Evolutionary conservation across 2,888 invertebrate species (phyloP), one percentile per base, ranked within the genome.

Genomic region (Cabera pusaria): DNA sequence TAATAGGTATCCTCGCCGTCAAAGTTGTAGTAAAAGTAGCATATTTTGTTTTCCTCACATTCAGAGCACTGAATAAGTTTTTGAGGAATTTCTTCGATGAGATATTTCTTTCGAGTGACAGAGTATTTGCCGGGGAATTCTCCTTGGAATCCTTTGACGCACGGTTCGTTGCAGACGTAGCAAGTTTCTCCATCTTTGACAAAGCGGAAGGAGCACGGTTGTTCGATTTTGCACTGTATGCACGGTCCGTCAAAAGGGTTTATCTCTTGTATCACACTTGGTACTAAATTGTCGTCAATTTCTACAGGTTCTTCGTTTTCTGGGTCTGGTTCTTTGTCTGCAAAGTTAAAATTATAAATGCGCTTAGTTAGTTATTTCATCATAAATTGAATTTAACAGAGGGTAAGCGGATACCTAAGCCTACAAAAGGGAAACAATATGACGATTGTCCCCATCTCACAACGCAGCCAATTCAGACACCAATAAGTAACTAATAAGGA

Each of bases 261-360:
- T 12, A 85, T 71, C 56, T 89, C 86, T 47, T 85, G 84, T 18
- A 90, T 88, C 14, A 75, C 64, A 33, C 75, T 72, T 7, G 71
- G 72, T 2, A 61, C 59, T 56, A 64, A 56, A 49, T 55, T 61
- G 42, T 65, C 90, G 47, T 80, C 77, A 0, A 56, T 33, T 47
- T 76, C 81, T 8, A 75, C 74, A 1, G 86, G 62, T 48, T 91
- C 92, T 20, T 91, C 91, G 51, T 63, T 65, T 53, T 69, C 90
- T n/a, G 29, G 35, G 47, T 87, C 89, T 11, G 77, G 81, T 38
- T 91, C 91, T 49, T 90, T 81, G 17, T 90, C 90, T 79, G 84
- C 7, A 48, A 52, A n/a, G n/a, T n/a, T n/a, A n/a, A n/a, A n/a
- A n/a, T n/a, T n/a, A n/a, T n/a, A n/a, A n/a, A n/a, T n/a, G n/a